phyloP scores from a whole-genome alignment of 2,888 invertebrate species.

The Leptinotarsa rubiginosa region DNA sequence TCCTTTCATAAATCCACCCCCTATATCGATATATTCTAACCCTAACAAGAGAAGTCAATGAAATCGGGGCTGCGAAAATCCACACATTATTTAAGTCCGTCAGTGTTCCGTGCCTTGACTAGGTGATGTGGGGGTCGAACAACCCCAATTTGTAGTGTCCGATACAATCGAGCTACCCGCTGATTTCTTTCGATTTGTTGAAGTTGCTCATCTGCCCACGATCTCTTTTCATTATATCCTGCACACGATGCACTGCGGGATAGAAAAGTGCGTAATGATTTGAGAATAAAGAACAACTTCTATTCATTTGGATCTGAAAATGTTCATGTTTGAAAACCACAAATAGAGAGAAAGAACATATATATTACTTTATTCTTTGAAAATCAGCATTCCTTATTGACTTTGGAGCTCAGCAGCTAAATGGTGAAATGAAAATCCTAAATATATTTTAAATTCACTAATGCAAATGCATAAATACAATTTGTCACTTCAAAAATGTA shows the following conservation, averaged over 20 bases:
- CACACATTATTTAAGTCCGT: constrained; percentile 18
- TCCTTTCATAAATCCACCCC: not conserved
- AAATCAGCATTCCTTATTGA: too few species aligned
- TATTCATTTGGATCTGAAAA: not conserved
- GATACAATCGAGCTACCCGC: constrained; percentile 51
- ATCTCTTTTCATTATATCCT: constrained; percentile 36
- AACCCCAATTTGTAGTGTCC: constrained; percentile 52
- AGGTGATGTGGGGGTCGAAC: constrained; percentile 35
- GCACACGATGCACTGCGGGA: constrained; percentile 38
- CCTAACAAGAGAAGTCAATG: constrained; percentile 11
- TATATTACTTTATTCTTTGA: too few species aligned
- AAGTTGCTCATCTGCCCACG: constrained; percentile 50
- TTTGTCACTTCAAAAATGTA: too few species aligned
- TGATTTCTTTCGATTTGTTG: constrained; percentile 48
- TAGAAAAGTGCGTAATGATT: constrained; percentile 12
- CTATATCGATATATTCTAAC: not conserved
- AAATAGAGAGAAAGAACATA: not conserved
- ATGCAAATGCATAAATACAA: too few species aligned
- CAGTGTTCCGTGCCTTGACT: constrained; percentile 34
- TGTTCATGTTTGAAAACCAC: not conserved
- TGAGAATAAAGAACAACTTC: not conserved
- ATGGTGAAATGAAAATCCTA: too few species aligned
- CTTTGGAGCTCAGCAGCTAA: too few species aligned
- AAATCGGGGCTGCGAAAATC: constrained; percentile 17
- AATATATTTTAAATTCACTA: too few species aligned